Conservation (phyloP, 53 echinoderm and acorn worm genomes). For the Temnopleurus reevesii region DNA sequence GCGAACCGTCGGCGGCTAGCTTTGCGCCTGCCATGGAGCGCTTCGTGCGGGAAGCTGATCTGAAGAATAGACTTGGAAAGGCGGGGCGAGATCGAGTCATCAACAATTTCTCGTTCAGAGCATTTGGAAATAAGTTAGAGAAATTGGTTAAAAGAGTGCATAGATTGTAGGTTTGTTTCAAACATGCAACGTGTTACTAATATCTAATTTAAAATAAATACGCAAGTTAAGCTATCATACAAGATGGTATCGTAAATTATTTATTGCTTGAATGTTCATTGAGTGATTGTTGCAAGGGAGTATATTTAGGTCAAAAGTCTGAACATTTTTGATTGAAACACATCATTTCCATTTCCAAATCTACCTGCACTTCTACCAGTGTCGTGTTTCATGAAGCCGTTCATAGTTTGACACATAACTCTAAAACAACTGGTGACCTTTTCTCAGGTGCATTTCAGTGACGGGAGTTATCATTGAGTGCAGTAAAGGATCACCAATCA, state of each 20-base stretch:
- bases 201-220: constrained; percentile 7
- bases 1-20: constrained; percentile 63
- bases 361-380: too few species aligned
- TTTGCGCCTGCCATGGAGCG: constrained; percentile 83
- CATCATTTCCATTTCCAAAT: too few species aligned
- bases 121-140: constrained; percentile 88
- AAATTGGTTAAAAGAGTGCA: constrained; percentile 74
- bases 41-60: constrained; percentile 67
- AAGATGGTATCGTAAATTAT: not conserved
- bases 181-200: not conserved
- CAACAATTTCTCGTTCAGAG: constrained; percentile 87
- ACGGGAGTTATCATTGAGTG: too few species aligned
- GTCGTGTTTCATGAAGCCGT: too few species aligned
- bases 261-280: not conserved
- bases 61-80: constrained; percentile 74
- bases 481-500: too few species aligned
- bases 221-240: not conserved
- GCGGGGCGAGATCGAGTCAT: constrained; percentile 83
- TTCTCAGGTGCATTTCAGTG: too few species aligned
- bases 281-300: not conserved
- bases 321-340: too few species aligned
- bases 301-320: too few species aligned
- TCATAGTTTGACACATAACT: too few species aligned
- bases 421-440: too few species aligned
- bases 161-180: constrained; percentile 10